Evolutionary conservation across 1,140 invertebrate genomes (phyloP).

Genomic region (Papilio glaucus): DNA sequence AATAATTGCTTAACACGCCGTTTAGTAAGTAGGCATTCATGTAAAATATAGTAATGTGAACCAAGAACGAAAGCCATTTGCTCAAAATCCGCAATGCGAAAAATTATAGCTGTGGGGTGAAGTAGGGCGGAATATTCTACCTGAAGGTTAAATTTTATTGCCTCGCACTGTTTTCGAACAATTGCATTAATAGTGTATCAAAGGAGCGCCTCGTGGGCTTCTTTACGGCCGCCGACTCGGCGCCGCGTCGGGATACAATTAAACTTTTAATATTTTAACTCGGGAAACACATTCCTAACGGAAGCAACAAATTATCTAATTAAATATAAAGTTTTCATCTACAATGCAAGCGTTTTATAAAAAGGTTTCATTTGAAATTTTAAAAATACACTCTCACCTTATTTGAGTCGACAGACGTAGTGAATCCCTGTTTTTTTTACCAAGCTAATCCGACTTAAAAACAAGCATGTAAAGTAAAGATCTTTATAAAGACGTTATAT

Average conservation of each 20-base stretch:
- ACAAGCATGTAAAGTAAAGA: no score
- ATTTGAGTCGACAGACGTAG: background rate
- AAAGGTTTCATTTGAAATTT: background rate
- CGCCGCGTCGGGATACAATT: conserved; percentile 54
- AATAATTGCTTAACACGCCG: conserved; percentile 39
- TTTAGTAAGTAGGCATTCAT: conserved; percentile 19
- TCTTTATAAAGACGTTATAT: no score
- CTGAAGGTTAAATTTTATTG: conserved; percentile 80
- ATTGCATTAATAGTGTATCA: conserved; percentile 82
- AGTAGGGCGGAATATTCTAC: conserved; percentile 75
- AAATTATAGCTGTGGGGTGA: conserved; percentile 76
- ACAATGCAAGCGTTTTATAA: background rate
- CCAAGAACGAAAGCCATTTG: conserved; percentile 65
- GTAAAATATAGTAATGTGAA: conserved; percentile 56
- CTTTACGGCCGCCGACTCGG: conserved; percentile 65
- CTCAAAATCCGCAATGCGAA: conserved; percentile 79
- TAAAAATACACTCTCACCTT: background rate
- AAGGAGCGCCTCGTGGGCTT: conserved; percentile 59
- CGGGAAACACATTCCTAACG: conserved; percentile 54
- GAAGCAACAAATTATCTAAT: conserved; percentile 48
- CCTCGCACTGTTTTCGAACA: conserved; percentile 75
- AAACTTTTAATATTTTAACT: conserved; percentile 73
- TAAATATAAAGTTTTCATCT: conserved; percentile 47
- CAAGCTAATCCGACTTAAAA: no score
- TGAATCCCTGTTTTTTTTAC: background rate